Conservation (phyloP, 2,113 vertebrate species). For the Pteronura brasiliensis region DNA sequence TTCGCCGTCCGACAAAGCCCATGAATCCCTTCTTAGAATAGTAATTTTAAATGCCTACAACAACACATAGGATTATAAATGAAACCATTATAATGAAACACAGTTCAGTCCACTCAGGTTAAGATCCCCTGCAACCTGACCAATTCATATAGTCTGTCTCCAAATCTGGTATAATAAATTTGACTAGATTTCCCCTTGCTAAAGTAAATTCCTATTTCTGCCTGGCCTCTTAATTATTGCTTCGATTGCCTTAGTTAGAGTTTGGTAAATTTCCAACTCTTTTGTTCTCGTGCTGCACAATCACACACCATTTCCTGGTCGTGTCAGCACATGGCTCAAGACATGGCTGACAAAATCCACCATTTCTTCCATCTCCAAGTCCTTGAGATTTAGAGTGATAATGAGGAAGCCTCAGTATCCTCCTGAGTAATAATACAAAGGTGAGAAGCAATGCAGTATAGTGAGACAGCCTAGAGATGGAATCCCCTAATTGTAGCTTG, state of each 20-base stretch:
- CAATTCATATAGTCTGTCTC: not conserved
- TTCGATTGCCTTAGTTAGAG: not conserved
- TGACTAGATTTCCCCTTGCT: not conserved
- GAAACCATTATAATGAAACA: constrained; percentile 15
- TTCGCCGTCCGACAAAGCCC: too few relatives aligned
- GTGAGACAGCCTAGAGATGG: not conserved
- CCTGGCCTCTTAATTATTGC: not conserved
- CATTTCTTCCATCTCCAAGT: not conserved
- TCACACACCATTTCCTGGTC: not conserved
- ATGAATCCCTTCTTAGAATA: too few relatives aligned
- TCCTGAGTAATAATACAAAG: not conserved
- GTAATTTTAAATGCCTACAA: too few relatives aligned
- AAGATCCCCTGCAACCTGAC: not conserved
- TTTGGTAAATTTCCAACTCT: constrained; percentile 31
- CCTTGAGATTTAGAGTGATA: not conserved
- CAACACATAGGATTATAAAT: too few relatives aligned
- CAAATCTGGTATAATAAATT: not conserved
- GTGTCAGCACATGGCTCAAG: not conserved
- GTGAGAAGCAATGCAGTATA: not conserved
- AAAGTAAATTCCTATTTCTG: constrained; percentile 44
- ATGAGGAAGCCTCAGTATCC: not conserved
- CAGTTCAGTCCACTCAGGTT: not conserved
- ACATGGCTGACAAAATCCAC: not conserved
- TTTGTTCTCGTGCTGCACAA: not conserved
- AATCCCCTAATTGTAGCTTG: not conserved